These are phyloP conservation scores for Trochalopteron elliotii DNA, from an alignment of 2,113 vertebrate species.

Conservation along the genomic window DNA sequence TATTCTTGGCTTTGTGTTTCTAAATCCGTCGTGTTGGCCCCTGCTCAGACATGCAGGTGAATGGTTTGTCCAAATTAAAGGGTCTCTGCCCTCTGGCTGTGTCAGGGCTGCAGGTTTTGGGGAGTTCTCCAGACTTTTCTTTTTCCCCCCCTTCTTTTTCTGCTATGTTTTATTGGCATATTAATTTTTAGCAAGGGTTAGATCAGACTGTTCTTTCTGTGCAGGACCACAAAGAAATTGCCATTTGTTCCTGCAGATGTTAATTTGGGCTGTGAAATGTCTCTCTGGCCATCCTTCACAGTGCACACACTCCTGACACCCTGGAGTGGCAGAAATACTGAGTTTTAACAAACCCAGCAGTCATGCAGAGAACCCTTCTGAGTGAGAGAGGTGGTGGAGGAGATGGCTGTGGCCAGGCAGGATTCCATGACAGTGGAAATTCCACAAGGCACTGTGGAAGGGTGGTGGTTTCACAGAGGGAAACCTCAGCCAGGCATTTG, in stretches of 20 bases:
- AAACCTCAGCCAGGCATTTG: neutral
- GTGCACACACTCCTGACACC: neutral
- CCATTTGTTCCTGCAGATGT: neutral
- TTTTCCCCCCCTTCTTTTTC: neutral
- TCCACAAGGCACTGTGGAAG: fast-evolving
- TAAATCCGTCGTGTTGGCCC: neutral
- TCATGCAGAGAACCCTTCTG: neutral
- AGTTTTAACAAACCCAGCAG: neutral
- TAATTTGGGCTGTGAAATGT: neutral
- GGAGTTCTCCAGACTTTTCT: neutral
- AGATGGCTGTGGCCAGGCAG: neutral
- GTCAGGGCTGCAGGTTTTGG: neutral
- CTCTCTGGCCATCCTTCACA: neutral
- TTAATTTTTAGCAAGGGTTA: neutral
- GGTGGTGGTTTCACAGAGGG: neutral
- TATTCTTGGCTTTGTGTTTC: neutral
- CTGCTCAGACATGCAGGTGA: neutral
- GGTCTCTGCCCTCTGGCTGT: neutral
- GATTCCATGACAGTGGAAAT: neutral
- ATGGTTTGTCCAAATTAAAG: neutral
- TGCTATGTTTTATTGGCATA: neutral
- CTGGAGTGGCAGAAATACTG: neutral
- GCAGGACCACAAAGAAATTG: neutral
- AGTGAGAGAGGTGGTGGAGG: neutral
- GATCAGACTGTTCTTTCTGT: neutral